phyloP scores from a whole-genome alignment of 1,140 invertebrate species.

The Hesperophylax magnus region DNA sequence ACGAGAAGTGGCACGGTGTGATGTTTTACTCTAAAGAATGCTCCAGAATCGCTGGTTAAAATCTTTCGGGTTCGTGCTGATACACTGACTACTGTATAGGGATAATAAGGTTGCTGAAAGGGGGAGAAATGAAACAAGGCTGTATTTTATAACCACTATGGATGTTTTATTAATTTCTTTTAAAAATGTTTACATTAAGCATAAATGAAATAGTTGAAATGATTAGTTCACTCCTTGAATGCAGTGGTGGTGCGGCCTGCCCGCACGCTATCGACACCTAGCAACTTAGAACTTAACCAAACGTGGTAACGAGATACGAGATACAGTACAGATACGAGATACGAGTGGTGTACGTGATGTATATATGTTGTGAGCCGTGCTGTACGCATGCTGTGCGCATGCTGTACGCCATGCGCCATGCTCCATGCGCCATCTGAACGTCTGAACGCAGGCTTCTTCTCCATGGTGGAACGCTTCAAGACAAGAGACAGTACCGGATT shows the following conservation, averaged over 20 bases:
- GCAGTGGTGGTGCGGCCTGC: conserved; percentile 47
- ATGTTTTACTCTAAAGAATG: too few species aligned
- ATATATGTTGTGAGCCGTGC: conserved; percentile 51
- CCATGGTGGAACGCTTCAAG: not conserved
- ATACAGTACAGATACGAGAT: conserved; percentile 35
- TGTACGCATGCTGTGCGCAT: conserved; percentile 22
- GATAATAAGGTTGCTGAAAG: not conserved
- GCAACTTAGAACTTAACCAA: conserved; percentile 52
- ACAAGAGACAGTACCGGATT: conserved; percentile 46
- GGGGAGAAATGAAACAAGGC: not conserved
- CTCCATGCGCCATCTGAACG: too few species aligned
- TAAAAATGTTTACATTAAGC: conserved; percentile 60
- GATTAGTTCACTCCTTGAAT: conserved; percentile 55
- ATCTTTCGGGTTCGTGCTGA: too few species aligned
- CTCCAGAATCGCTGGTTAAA: too few species aligned
- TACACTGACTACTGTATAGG: too few species aligned
- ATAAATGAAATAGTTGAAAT: conserved; percentile 58
- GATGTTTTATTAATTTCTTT: conserved; percentile 59
- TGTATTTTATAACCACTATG: conserved; percentile 59
- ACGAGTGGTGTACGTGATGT: conserved; percentile 43
- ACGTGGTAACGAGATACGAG: conserved; percentile 48
- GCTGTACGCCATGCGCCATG: too few species aligned
- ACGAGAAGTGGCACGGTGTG: too few species aligned
- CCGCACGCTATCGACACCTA: conserved; percentile 23
- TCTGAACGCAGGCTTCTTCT: too few species aligned